Evolutionary conservation across 2,113 vertebrate genomes (phyloP).

Genomic region (Bagarius yarrelli): DNA sequence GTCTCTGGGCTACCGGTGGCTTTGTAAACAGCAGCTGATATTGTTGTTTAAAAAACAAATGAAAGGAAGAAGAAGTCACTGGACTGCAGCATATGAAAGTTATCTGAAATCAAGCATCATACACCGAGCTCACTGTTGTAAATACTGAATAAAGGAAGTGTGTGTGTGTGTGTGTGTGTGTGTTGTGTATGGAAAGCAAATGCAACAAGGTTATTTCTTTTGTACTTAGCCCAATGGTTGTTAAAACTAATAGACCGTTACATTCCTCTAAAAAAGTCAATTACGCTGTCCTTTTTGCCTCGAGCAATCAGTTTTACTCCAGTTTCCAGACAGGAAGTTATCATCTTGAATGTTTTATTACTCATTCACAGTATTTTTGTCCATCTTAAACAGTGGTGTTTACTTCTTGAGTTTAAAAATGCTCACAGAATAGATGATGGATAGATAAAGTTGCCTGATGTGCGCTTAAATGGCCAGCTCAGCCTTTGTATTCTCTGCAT

Average conservation of each 20-base stretch:
- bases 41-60: slow-evolving; percentile 27
- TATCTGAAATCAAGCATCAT: slow-evolving; percentile 35
- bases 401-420: slow-evolving; percentile 7
- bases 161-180: slow-evolving; percentile 8
- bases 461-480: neutral
- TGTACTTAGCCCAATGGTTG: slow-evolving; percentile 54
- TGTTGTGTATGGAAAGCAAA: neutral
- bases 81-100: neutral
- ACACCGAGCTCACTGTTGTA: neutral
- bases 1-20: slow-evolving; percentile 12
- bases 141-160: slow-evolving; percentile 39
- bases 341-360: slow-evolving; percentile 43
- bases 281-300: slow-evolving; percentile 41
- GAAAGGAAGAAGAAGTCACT: slow-evolving; percentile 5
- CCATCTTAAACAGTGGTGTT: neutral
- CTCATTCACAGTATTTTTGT: neutral
- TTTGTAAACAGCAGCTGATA: slow-evolving; percentile 26
- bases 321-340: slow-evolving; percentile 38
- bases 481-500: neutral
- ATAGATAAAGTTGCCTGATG: no score
- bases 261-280: slow-evolving; percentile 52
- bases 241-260: slow-evolving; percentile 58
- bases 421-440: neutral
- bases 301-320: slow-evolving; percentile 37
- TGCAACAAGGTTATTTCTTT: slow-evolving; percentile 48